phyloP scores from a whole-genome alignment of 2,113 vertebrate species.

The Nicator chloris region DNA sequence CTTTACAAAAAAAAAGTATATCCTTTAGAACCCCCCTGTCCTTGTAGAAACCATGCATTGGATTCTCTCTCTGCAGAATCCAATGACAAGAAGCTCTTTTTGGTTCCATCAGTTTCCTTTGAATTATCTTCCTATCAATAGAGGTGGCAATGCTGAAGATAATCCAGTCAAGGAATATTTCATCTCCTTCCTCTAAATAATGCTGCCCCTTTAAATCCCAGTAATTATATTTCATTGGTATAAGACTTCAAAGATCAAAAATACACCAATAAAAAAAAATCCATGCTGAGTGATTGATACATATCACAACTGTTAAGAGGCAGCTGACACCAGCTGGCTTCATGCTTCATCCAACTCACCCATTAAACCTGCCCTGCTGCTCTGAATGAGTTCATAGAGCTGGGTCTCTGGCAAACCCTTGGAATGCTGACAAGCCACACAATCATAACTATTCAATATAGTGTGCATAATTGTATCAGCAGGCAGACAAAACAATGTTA shows the following conservation, averaged over 20 bases:
- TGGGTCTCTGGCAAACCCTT: conserved; percentile 1
- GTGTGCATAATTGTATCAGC: neutral
- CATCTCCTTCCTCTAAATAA: neutral
- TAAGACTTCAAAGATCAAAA: conserved; percentile 7
- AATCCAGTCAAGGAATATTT: neutral
- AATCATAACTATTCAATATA: conserved; percentile 6
- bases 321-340: conserved; percentile 59
- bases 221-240: conserved; percentile 8
- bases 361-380: conserved; percentile 46
- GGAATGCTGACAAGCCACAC: conserved; percentile 22
- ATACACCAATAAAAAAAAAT: neutral
- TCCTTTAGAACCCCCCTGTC: neutral
- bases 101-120: neutral
- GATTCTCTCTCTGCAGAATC: neutral
- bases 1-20: neutral
- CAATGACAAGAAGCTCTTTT: neutral
- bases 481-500: conserved; percentile 12
- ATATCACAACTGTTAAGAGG: conserved; percentile 10
- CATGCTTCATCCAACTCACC: conserved; percentile 38
- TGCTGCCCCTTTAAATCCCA: neutral
- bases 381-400: conserved; percentile 13
- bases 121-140: neutral
- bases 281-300: conserved; percentile 45
- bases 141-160: neutral
- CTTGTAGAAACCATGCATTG: neutral